A percentile compares a stretch with the other conserved stretches of the same genome.
Evolutionary conservation across 2,113 vertebrate genomes (phyloP).

Genomic region (Rynchops niger): DNA sequence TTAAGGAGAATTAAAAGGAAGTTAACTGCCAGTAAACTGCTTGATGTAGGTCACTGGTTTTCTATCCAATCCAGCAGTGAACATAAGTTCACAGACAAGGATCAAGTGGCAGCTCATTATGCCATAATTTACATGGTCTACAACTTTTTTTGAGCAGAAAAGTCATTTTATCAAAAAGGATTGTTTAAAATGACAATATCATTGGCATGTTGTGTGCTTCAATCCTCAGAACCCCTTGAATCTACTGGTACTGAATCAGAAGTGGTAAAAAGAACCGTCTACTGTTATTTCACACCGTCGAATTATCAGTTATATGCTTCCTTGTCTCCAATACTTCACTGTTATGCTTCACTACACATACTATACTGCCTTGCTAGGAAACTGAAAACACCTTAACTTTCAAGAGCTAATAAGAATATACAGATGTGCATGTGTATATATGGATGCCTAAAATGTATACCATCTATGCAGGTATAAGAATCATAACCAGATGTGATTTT

Average conservation of each 20-base stretch:
- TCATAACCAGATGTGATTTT: neutral
- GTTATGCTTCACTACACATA: neutral
- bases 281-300: neutral
- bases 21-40: neutral
- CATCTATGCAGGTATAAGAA: neutral
- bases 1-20: constrained; percentile 28
- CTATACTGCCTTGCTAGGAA: neutral
- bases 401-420: neutral
- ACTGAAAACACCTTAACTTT: neutral
- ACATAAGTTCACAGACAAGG: neutral
- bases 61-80: neutral
- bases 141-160: neutral
- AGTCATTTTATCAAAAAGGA: neutral
- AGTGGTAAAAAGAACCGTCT: neutral
- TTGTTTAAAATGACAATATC: constrained; percentile 6
- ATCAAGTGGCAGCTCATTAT: constrained; percentile 23
- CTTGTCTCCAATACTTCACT: neutral
- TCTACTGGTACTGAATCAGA: neutral
- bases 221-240: neutral
- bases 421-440: neutral
- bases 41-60: constrained; percentile 11
- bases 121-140: constrained; percentile 8
- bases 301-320: neutral
- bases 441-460: neutral
- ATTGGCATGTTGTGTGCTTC: neutral